These are phyloP conservation scores for Crotalus horridus DNA, from an alignment of 2,113 vertebrate genomes.

Conservation along the genomic window DNA sequence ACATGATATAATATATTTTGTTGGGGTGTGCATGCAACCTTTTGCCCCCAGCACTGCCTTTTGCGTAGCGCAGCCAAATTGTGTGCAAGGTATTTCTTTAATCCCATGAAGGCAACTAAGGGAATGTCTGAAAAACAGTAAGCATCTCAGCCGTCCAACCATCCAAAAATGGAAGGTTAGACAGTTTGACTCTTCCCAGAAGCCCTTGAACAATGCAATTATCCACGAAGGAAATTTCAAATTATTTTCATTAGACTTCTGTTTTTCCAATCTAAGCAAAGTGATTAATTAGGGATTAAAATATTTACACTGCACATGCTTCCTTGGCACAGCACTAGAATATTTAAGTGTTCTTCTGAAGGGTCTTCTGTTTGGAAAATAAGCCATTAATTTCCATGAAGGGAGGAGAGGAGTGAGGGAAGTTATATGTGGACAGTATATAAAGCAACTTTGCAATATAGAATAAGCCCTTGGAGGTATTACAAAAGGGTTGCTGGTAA, in stretches of 20 bases:
- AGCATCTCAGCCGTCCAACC: slow-evolving; percentile 68
- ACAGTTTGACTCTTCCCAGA: slow-evolving; percentile 80
- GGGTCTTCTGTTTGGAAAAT: slow-evolving; percentile 72
- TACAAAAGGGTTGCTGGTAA: background rate
- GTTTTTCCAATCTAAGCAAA: slow-evolving; percentile 86
- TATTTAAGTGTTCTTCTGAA: slow-evolving; percentile 82
- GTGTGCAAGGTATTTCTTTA: slow-evolving; percentile 73
- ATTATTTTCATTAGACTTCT: slow-evolving; percentile 85
- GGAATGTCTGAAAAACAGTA: slow-evolving; percentile 71
- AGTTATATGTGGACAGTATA: background rate
- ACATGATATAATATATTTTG: slow-evolving; percentile 2
- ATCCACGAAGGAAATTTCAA: slow-evolving; percentile 85
- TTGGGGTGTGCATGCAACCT: slow-evolving; percentile 51
- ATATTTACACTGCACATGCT: slow-evolving; percentile 85
- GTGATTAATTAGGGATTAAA: slow-evolving; percentile 89
- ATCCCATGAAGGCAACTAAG: slow-evolving; percentile 69
- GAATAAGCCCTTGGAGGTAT: background rate
- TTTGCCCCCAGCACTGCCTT: slow-evolving; percentile 66
- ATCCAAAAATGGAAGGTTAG: slow-evolving; percentile 77
- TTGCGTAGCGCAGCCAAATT: slow-evolving; percentile 68
- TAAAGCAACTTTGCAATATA: background rate
- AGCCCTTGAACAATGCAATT: slow-evolving; percentile 82
- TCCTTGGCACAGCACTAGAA: slow-evolving; percentile 79
- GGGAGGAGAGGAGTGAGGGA: background rate
- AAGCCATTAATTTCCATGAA: background rate